phyloP scores from a whole-genome alignment of 2,113 vertebrate genomes.

The Macroglossus sobrinus region DNA sequence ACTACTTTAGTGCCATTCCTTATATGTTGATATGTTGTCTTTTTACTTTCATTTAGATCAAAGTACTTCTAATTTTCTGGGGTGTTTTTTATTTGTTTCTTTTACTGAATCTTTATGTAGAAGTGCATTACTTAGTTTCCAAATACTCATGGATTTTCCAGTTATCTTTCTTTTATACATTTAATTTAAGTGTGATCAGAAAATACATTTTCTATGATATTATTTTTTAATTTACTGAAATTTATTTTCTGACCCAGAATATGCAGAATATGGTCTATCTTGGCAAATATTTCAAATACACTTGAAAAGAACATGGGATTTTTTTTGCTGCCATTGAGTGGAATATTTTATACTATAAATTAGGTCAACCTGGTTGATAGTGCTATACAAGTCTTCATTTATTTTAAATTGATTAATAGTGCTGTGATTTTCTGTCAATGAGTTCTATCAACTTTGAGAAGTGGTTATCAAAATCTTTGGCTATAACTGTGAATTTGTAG shows the following conservation, averaged over 20 bases:
- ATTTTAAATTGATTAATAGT: neutral
- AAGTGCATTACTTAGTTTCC: neutral
- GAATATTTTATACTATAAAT: neutral
- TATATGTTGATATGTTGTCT: neutral
- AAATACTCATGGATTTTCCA: neutral
- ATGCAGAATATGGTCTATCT: neutral
- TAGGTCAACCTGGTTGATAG: neutral
- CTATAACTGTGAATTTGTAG: neutral
- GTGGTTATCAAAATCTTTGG: neutral
- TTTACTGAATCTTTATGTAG: neutral
- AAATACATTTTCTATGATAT: neutral
- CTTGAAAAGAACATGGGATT: neutral
- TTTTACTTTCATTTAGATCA: neutral
- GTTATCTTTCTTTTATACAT: neutral
- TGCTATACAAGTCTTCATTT: neutral
- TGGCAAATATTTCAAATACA: neutral
- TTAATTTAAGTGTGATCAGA: neutral
- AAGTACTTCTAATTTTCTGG: neutral
- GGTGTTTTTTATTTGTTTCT: neutral
- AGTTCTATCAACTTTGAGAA: neutral
- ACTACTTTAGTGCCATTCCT: neutral
- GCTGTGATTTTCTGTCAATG: neutral
- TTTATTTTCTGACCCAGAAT: neutral
- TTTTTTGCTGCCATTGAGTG: neutral
- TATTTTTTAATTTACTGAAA: neutral